Base-by-base conservation (phyloP, 1,140 invertebrate genomes). In the Drosophila ogumai region DNA sequence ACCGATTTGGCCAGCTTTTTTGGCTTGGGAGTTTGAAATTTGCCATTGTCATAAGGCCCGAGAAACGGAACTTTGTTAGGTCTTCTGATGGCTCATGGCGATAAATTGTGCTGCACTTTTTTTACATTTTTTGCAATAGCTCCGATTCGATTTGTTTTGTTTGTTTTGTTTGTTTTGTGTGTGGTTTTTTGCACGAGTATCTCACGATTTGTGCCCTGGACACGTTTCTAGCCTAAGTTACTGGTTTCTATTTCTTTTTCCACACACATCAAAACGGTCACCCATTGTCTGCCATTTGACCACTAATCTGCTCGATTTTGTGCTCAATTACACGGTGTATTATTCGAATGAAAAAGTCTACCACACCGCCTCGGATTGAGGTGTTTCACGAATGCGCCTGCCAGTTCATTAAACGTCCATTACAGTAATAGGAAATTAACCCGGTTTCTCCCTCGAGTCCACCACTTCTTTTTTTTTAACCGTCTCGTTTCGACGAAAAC, bases 341-440 rank as follows among this genome's bases (percentile, higher is more conserved):
- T 77, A 41, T 56, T 56, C 54, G 50, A 54, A 32, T 49, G 25
- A 67, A 67, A 49, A 67, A 64, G 41, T 79, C 43, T 49, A 55
- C 34, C 52, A 55, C 52, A 36, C 46, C 22, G 22, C 13, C 22
- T 41, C 50, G 43, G 25, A 65, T 72, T 72, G 65, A 69, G 59
- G 59, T 84, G 72, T 81, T 87, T 58, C 65, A 67, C 66, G 76
- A 65, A 55, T 55, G 34, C 52, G 52, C 52, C 52, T 64, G 56
- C 49, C 72, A 77, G 84, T 87, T 88, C 68, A 84, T 88, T 80
- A 84, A 82, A 69, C 80, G 67, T 64, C 60, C 52, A 84, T 87
- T 82, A 80, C 72, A 71, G 72, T 82, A 82, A 80, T 88, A 84
- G 73, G 84, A 87, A 87, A 87, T 87, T 88, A 87, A 71, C 85